Evolutionary conservation across 2,113 vertebrate species (phyloP).

Genomic region (Bettongia penicillata): DNA sequence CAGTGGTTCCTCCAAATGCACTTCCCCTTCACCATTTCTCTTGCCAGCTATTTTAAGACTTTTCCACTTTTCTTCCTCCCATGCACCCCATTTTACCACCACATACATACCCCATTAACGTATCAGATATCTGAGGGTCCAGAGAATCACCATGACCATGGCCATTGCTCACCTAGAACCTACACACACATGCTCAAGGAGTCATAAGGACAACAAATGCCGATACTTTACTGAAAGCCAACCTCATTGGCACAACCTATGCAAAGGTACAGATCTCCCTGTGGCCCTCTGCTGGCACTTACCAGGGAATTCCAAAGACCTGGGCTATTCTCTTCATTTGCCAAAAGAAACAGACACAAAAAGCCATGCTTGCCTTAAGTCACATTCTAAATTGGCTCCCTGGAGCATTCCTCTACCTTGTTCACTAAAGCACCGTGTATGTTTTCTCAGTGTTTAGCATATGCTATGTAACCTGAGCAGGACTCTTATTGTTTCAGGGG

Average conservation of each 20-base stretch:
- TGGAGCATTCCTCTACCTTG: slow-evolving; percentile 92
- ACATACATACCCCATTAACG: not conserved
- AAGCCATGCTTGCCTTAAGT: slow-evolving; percentile 91
- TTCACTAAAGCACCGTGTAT: slow-evolving; percentile 92
- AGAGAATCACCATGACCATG: not conserved
- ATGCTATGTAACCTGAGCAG: slow-evolving; percentile 91
- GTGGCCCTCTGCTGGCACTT: slow-evolving; percentile 76
- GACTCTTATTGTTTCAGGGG: slow-evolving; percentile 82
- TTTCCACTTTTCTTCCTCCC: not conserved
- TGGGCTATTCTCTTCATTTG: slow-evolving; percentile 82
- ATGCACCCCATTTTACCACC: no score
- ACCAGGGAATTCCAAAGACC: slow-evolving; percentile 81
- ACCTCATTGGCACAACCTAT: not conserved
- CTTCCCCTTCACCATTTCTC: not conserved
- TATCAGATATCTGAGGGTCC: accelerated
- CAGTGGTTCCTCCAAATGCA: not conserved
- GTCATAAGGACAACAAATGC: not conserved
- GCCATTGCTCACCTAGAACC: not conserved
- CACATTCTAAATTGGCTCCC: slow-evolving; percentile 97
- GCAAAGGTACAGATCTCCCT: slow-evolving; percentile 58
- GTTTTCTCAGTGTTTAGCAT: slow-evolving; percentile 92
- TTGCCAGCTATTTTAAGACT: not conserved
- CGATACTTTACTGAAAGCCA: not conserved
- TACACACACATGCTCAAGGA: accelerated
- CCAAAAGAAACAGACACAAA: slow-evolving; percentile 84